Conservation (phyloP, 2,888 invertebrate species). For the Zygogramma bicolorata region DNA sequence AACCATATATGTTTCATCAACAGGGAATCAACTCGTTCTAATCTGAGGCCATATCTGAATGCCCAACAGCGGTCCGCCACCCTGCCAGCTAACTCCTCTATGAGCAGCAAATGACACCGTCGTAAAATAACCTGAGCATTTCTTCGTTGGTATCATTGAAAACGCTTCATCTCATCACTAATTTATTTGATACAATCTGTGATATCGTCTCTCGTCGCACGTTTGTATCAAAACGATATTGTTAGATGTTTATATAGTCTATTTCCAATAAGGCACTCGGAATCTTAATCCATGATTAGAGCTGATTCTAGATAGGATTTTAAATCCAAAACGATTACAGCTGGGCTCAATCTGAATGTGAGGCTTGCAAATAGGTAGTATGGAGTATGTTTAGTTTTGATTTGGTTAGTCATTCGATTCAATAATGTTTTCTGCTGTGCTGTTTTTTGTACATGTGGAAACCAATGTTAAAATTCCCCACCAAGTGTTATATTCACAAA, state of each 20-base stretch:
- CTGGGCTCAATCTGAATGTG: neutral
- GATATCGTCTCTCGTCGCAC: conserved; percentile 33
- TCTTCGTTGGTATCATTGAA: conserved; percentile 9
- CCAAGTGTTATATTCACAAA: too few species aligned
- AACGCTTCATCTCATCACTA: conserved; percentile 45
- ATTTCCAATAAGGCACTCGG: conserved; percentile 47
- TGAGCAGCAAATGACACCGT: conserved; percentile 70
- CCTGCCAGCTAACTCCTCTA: conserved; percentile 86
- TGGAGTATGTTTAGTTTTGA: neutral
- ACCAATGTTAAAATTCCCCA: too few species aligned
- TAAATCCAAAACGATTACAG: neutral
- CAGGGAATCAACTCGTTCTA: conserved; percentile 84
- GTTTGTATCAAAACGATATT: conserved; percentile 40
- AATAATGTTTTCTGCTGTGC: neutral
- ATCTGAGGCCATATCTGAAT: conserved; percentile 80
- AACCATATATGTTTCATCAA: conserved; percentile 43
- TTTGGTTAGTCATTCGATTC: neutral
- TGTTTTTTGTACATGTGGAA: too few species aligned
- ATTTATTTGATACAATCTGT: conserved; percentile 46
- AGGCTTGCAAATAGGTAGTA: neutral
- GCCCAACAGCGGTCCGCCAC: conserved; percentile 88
- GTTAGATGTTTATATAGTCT: conserved; percentile 46
- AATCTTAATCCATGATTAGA: conserved; percentile 37
- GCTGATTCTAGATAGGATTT: neutral
- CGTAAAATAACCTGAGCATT: conserved; percentile 19